Evolutionary conservation across 2,888 invertebrate genomes (phyloP).

Genomic region (Acanthosepion esculentum): DNA sequence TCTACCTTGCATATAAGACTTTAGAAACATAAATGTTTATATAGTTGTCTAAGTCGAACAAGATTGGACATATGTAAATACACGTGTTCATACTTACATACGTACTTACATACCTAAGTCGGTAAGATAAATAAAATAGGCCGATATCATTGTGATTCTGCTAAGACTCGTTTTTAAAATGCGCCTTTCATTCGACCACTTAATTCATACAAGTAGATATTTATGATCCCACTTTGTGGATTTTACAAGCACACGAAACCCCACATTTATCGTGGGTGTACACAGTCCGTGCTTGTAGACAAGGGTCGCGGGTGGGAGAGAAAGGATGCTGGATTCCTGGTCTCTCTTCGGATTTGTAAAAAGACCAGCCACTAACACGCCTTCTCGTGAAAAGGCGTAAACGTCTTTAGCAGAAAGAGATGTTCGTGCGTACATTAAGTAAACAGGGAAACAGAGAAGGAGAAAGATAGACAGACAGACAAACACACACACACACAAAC

Average conservation of each 20-base stretch:
- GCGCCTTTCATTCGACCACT: background rate
- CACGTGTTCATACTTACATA: background rate
- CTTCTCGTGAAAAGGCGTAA: background rate
- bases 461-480: too few species aligned
- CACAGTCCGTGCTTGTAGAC: background rate
- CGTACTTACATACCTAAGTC: background rate
- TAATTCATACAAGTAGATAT: background rate
- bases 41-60: background rate
- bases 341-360: constrained; percentile 1
- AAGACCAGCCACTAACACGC: background rate
- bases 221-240: background rate
- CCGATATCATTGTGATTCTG: too few species aligned
- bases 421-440: background rate
- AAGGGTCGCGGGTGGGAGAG: background rate
- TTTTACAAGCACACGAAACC: background rate
- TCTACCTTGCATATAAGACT: background rate
- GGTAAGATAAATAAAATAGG: background rate
- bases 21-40: background rate
- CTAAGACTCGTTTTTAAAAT: too few species aligned
- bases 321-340: too few species aligned
- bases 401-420: background rate
- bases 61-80: background rate
- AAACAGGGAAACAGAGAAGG: too few species aligned
- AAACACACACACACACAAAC: too few species aligned
- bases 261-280: background rate